Percentiles rank a stretch among this genome's conserved stretches.
Conservation (phyloP, 2,888 invertebrate species). For the Cephus sareptanus region DNA sequence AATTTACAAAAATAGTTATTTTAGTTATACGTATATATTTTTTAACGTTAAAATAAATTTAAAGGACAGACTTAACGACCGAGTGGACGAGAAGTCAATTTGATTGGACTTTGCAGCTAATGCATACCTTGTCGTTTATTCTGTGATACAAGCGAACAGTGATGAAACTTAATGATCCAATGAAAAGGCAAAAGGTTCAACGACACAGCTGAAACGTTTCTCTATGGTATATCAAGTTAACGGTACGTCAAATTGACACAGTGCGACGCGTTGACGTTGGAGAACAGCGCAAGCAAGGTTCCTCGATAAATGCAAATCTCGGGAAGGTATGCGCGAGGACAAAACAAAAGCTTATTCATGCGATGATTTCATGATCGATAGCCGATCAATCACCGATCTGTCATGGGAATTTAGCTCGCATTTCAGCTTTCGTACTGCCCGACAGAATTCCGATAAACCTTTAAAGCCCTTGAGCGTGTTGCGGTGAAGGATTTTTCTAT, state of each 20-base stretch:
- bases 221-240: conserved; percentile 15
- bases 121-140: background rate
- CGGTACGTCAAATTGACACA: conserved; percentile 7
- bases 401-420: background rate
- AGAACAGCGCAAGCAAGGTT: background rate
- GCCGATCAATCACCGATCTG: conserved; percentile 13
- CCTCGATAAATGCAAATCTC: background rate
- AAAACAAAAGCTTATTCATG: conserved; percentile 12
- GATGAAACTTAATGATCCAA: background rate
- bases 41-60: background rate
- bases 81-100: too few relatives aligned
- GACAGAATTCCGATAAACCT: background rate
- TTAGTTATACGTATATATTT: background rate
- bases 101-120: background rate
- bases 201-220: conserved; percentile 11
- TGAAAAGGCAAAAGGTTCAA: background rate
- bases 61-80: too few relatives aligned
- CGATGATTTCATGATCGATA: conserved; percentile 14
- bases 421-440: background rate
- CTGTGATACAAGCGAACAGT: background rate
- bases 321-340: background rate
- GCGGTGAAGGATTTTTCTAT: background rate
- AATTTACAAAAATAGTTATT: background rate
- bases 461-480: background rate
- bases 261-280: background rate